A percentile compares a stretch with the other conserved stretches of the same genome.
phyloP scores from a whole-genome alignment of 2,113 vertebrate species.

The Calidris pugnax region DNA sequence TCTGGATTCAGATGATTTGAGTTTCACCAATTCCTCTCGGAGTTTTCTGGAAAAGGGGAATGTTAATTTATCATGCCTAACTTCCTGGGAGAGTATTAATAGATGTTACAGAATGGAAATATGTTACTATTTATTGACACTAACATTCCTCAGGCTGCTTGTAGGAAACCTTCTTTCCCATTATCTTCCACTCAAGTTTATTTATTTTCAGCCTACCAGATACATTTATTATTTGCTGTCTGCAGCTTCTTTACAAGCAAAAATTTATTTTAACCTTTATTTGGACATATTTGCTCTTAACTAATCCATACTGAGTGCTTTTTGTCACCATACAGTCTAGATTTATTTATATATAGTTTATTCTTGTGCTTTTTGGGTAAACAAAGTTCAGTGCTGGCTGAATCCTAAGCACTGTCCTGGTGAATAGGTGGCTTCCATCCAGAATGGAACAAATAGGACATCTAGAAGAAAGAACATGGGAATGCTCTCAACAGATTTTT shows the following conservation, averaged over 20 bases:
- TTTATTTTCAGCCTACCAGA: background rate
- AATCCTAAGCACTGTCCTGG: background rate
- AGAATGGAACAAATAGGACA: background rate
- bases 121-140: background rate
- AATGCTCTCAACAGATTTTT: background rate
- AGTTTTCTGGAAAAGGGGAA: background rate
- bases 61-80: background rate
- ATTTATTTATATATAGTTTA: background rate
- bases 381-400: background rate
- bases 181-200: background rate
- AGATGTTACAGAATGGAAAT: background rate
- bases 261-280: background rate
- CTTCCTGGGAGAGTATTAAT: background rate
- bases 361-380: background rate
- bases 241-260: background rate
- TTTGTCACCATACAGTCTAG: background rate
- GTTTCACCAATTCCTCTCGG: background rate
- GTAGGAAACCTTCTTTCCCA: background rate
- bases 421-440: background rate
- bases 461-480: background rate
- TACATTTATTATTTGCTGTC: background rate
- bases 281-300: background rate
- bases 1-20: background rate
- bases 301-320: background rate
- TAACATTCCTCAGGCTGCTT: background rate